A percentile compares a stretch with the other conserved stretches of the same genome.
Evolutionary conservation across 2,797 vertebrate species (phyloP).

Genomic region (Enoplosus armatus): DNA sequence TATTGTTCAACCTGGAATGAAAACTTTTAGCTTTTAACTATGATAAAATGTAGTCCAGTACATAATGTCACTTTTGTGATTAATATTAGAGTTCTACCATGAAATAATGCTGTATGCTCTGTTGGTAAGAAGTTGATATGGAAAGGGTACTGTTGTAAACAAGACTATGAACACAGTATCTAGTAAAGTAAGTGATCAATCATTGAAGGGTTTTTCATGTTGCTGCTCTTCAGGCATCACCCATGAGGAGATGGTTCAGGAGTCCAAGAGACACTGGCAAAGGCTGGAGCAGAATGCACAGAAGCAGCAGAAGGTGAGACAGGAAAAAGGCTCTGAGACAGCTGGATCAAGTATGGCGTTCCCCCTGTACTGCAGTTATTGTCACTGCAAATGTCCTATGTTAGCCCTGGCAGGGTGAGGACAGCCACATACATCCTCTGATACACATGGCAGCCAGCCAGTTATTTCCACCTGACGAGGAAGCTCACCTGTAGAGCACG

Average conservation of each 20-base stretch:
- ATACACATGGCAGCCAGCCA: neutral
- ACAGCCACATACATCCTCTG: neutral
- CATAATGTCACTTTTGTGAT: neutral
- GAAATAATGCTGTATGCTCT: neutral
- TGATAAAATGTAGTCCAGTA: neutral
- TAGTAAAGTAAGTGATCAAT: neutral
- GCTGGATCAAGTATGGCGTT: neutral
- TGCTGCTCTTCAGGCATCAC: slow-evolving; percentile 89
- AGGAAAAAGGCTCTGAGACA: neutral
- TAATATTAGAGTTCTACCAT: neutral
- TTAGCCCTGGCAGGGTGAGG: neutral
- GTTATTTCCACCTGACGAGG: neutral
- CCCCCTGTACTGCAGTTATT: no score
- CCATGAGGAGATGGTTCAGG: slow-evolving; percentile 97
- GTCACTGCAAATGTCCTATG: neutral
- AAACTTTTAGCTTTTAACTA: neutral
- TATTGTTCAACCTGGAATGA: neutral
- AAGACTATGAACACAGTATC: neutral
- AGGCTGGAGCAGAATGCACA: slow-evolving; percentile 92
- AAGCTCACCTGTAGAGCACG: no score
- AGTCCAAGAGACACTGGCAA: slow-evolving; percentile 98
- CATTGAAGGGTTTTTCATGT: neutral
- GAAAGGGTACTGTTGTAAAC: neutral
- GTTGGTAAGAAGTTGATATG: neutral
- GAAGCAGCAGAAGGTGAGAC: slow-evolving; percentile 86